Evolutionary conservation across 64 coral and sea anemone species (phyloP), one percentile per base, ranked within the genome.

Genomic region (Porites australiensis): DNA sequence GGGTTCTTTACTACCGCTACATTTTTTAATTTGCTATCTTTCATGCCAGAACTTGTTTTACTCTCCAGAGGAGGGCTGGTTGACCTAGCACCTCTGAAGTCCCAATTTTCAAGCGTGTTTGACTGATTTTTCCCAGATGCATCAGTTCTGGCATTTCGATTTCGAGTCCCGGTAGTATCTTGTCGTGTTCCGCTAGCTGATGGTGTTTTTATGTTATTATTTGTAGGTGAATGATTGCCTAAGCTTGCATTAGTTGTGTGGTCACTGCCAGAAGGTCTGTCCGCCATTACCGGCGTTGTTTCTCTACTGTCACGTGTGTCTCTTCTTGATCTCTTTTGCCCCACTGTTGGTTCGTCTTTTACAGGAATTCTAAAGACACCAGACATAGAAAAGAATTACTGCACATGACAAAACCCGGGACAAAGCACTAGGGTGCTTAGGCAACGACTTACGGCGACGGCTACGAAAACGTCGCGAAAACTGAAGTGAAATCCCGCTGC

Each of bases 181-280:
- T 89, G 89, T 22, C 70, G 57, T 50, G 93, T 64, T 0, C 61
- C 81, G 49, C 67, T 91, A 22, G 59, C 79, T 55, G 60, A 22
- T 48, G 57, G 70, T 80, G 75, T 91, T 76, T 91, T 95, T 9
- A 87, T 59, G 43, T 95, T 95, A 81, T 95, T 95, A 95, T 95
- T 95, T 64, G 83, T 95, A 9, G 89, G 82, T 81, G 71, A 91
- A 37, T 37, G 72, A 50, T 75, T 60, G 6, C 72, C 44, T 37
- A 27, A 60, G 63, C 64, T 87, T 2, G 82, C 20, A 14, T 73
- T n/a, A 14, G 79, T 57, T 5, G 72, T 57, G 10, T 15, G 54
- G 44, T 91, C 83, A 61, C 63, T 18, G 15, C 15, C n/a, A 21
- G 81, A 59, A 43, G 81, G 50, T 79, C 55, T 87, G 0, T 95